Percentiles rank a stretch among this genome's conserved stretches.
Conservation (phyloP, 2,888 invertebrate species). For the Gnatocerus cornutus region DNA sequence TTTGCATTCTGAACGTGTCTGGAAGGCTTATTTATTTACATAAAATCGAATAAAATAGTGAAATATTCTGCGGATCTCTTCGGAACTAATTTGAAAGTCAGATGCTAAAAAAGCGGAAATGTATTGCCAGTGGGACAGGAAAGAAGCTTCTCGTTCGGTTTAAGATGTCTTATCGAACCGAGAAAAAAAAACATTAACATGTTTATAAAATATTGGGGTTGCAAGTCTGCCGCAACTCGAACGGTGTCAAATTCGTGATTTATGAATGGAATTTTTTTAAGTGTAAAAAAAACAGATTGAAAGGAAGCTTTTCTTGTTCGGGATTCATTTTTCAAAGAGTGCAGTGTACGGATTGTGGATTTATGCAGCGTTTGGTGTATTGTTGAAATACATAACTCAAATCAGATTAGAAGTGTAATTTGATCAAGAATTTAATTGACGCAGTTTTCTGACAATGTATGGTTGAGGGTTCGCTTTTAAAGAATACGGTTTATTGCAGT, state of each 20-base stretch:
- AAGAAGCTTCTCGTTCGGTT: slow-evolving; percentile 22
- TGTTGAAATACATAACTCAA: background rate
- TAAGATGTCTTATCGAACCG: slow-evolving; percentile 12
- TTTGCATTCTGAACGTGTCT: slow-evolving; percentile 8
- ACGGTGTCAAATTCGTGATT: slow-evolving; percentile 23
- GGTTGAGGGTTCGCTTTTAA: no score
- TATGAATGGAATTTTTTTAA: slow-evolving; percentile 21
- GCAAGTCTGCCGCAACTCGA: background rate
- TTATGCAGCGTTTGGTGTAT: no score
- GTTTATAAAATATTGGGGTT: slow-evolving; percentile 27
- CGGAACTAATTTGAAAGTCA: slow-evolving; percentile 37
- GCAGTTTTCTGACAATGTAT: no score
- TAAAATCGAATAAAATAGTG: slow-evolving; percentile 26
- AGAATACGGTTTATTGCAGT: no score
- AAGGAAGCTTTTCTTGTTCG: slow-evolving; percentile 1
- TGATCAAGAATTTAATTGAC: no score
- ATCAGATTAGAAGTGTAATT: background rate
- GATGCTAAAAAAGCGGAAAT: slow-evolving; percentile 31
- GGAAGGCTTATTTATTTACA: slow-evolving; percentile 27
- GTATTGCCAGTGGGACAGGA: slow-evolving; percentile 29
- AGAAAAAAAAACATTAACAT: slow-evolving; percentile 29
- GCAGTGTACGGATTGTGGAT: background rate
- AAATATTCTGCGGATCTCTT: slow-evolving; percentile 32
- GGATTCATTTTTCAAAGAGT: background rate
- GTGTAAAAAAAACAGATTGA: slow-evolving; percentile 2